phyloP scores from a whole-genome alignment of 2,113 vertebrate genomes.

The Crotalus viridis region DNA sequence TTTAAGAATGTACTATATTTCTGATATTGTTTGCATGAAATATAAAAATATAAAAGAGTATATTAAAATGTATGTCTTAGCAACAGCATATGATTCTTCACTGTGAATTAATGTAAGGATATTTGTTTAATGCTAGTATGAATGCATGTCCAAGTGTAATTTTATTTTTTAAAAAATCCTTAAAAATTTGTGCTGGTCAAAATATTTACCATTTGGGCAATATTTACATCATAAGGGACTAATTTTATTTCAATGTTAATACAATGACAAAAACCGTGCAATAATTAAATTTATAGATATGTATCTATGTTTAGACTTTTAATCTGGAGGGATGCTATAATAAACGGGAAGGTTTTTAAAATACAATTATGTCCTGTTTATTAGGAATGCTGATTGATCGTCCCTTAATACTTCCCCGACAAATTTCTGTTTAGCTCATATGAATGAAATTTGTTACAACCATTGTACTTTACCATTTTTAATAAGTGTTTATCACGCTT shows the following conservation, averaged over 20 bases:
- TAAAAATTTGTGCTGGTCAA: neutral
- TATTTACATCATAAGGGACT: slow-evolving; percentile 31
- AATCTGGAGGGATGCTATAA: slow-evolving; percentile 26
- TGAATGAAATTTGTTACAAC: slow-evolving; percentile 52
- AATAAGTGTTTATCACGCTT: slow-evolving; percentile 72
- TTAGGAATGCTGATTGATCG: slow-evolving; percentile 3
- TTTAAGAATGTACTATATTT: neutral
- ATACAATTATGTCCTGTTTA: neutral
- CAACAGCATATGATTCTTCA: neutral
- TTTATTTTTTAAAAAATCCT: neutral
- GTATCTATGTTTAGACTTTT: slow-evolving; percentile 11
- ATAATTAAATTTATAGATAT: slow-evolving; percentile 14
- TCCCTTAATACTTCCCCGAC: neutral
- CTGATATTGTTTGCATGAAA: neutral
- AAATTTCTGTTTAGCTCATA: slow-evolving; percentile 28
- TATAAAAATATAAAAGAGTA: neutral
- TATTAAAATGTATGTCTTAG: neutral
- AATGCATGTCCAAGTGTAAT: slow-evolving; percentile 30
- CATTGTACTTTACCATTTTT: slow-evolving; percentile 61
- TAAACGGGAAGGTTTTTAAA: slow-evolving; percentile 2
- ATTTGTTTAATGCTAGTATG: slow-evolving; percentile 59
- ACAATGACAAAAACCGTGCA: slow-evolving; percentile 28
- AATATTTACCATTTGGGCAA: neutral
- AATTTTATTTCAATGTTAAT: slow-evolving; percentile 16
- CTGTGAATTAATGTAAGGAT: slow-evolving; percentile 42